phyloP scores from a whole-genome alignment of 2,888 invertebrate genomes.

The Heteromurus nitidus region DNA sequence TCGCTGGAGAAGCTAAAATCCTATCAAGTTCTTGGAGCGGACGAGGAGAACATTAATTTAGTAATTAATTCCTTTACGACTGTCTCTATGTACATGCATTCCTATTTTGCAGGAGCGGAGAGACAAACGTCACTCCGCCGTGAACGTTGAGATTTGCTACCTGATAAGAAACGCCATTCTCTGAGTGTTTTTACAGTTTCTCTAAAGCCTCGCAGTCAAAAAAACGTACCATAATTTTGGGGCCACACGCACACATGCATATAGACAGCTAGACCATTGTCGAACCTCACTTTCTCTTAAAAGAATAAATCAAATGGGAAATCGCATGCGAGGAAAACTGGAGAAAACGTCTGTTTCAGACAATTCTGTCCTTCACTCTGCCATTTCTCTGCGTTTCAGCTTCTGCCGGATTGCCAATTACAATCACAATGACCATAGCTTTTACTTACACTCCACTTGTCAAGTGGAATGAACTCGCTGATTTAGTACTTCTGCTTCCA shows the following conservation, averaged over 20 bases:
- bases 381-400: neutral
- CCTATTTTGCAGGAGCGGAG: too few species aligned
- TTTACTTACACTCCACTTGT: slow-evolving; percentile 43
- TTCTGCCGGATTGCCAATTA: slow-evolving; percentile 53
- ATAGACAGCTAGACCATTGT: too few species aligned
- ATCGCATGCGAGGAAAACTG: neutral
- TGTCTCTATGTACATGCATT: too few species aligned
- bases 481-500: slow-evolving; percentile 15
- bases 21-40: slow-evolving; percentile 7
- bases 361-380: slow-evolving; percentile 1
- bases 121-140: too few species aligned
- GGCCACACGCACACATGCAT: too few species aligned
- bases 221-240: too few species aligned
- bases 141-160: too few species aligned
- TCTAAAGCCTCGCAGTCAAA: too few species aligned
- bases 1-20: neutral
- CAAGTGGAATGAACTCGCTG: slow-evolving; percentile 49
- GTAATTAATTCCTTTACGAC: slow-evolving; percentile 45
- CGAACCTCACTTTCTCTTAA: too few species aligned
- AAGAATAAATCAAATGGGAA: neutral
- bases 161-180: slow-evolving; percentile 7
- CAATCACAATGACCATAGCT: slow-evolving; percentile 24
- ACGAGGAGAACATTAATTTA: slow-evolving; percentile 35
- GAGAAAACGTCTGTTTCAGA: neutral
- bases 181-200: too few species aligned